Percentiles rank a stretch among this genome's conserved stretches.
These are phyloP conservation scores for Corythornis cristatus DNA, from an alignment of 2,113 vertebrate species.

Conservation along the genomic window DNA sequence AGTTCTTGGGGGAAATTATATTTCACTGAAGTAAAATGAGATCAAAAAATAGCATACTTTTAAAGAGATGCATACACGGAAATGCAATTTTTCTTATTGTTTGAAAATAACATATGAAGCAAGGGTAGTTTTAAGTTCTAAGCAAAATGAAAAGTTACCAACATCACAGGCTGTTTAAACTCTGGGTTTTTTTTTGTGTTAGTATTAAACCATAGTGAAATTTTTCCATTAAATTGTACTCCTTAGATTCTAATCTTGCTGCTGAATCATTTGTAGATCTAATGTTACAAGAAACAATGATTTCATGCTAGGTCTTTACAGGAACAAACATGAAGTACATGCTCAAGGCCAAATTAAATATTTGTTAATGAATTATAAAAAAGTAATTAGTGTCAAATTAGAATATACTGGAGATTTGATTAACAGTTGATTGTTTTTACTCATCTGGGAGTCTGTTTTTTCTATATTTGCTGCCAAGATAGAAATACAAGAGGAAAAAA, in stretches of 20 bases:
- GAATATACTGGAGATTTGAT: constrained; percentile 48
- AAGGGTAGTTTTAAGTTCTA: background rate
- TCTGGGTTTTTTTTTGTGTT: background rate
- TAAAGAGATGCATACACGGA: background rate
- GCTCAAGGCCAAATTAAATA: constrained; percentile 61
- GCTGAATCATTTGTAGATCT: background rate
- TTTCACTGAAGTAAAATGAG: background rate
- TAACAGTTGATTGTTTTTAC: constrained; percentile 58
- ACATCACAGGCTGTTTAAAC: background rate
- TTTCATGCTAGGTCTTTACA: background rate
- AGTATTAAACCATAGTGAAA: background rate
- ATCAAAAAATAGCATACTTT: background rate
- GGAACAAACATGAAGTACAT: constrained; percentile 17
- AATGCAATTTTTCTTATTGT: background rate
- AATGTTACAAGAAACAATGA: background rate
- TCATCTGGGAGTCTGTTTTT: constrained; percentile 40
- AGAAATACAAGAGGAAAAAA: background rate
- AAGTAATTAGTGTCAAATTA: constrained; percentile 61
- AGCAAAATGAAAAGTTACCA: background rate
- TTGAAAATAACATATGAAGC: background rate
- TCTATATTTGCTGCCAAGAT: background rate
- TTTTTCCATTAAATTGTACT: background rate
- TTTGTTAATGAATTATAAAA: constrained; percentile 64
- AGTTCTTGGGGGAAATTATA: background rate
- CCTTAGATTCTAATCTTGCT: background rate